Percentiles rank a stretch among this genome's conserved stretches.
Conservation (phyloP, 2,888 invertebrate genomes). For the Ceriagrion tenellum region DNA sequence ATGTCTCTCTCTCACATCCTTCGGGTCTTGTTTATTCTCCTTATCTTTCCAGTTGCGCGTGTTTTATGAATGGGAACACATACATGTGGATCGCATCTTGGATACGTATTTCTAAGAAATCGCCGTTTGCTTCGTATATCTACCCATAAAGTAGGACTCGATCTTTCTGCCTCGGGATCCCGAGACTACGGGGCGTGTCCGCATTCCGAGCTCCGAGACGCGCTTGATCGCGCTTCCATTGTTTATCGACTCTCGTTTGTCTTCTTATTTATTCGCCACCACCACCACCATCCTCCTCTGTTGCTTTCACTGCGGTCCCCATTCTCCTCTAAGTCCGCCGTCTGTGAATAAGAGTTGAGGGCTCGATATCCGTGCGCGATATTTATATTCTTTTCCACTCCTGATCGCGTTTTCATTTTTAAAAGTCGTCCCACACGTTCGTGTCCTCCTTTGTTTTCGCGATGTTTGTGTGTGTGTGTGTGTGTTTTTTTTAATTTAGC, state of each 20-base stretch:
- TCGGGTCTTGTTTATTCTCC: not conserved
- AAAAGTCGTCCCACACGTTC: not conserved
- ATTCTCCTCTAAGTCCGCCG: not conserved
- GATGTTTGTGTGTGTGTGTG: too few species aligned
- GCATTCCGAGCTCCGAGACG: not conserved
- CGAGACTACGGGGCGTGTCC: not conserved
- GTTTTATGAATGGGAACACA: not conserved
- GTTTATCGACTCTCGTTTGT: slow-evolving; percentile 28
- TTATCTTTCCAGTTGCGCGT: not conserved
- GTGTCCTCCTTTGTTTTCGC: not conserved
- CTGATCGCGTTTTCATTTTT: not conserved
- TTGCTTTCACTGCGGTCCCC: not conserved
- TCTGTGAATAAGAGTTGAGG: not conserved
- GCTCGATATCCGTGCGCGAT: not conserved
- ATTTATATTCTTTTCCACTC: not conserved
- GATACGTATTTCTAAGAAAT: not conserved
- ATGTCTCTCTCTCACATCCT: not conserved
- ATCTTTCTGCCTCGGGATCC: not conserved
- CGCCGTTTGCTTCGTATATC: not conserved
- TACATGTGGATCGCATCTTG: not conserved
- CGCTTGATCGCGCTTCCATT: not conserved
- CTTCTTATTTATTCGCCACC: slow-evolving; percentile 1
- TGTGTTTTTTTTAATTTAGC: not conserved
- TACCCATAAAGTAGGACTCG: not conserved
- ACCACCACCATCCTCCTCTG: not conserved